These are phyloP conservation scores for Neuroscelio doddi DNA, from an alignment of 2,888 invertebrate genomes.

Conservation along the genomic window DNA sequence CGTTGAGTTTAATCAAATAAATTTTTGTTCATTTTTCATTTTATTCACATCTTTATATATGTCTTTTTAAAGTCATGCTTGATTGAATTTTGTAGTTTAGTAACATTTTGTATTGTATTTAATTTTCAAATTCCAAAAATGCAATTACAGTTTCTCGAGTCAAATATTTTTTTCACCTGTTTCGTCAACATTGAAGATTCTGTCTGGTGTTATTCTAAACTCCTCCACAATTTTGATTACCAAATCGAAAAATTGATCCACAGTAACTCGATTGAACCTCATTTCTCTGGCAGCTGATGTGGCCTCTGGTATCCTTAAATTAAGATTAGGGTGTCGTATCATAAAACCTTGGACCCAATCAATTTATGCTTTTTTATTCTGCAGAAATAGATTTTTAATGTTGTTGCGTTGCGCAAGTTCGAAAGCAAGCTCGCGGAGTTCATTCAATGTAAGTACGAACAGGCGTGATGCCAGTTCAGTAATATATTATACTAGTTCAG, in stretches of 20 bases:
- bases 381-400: slow-evolving; percentile 55
- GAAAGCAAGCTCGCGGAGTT: slow-evolving; percentile 47
- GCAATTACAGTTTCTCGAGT: too few relatives aligned
- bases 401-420: slow-evolving; percentile 47
- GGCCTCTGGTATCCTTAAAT: slow-evolving; percentile 40
- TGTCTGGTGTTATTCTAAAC: slow-evolving; percentile 1
- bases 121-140: too few relatives aligned
- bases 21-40: too few relatives aligned
- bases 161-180: slow-evolving; percentile 35
- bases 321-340: slow-evolving; percentile 54
- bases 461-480: slow-evolving; percentile 37
- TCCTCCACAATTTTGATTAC: background rate
- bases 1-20: background rate
- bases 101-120: too few relatives aligned
- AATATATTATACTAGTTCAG: slow-evolving; percentile 31
- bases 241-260: slow-evolving; percentile 11
- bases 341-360: slow-evolving; percentile 13
- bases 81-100: background rate
- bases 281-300: slow-evolving; percentile 18
- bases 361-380: slow-evolving; percentile 30
- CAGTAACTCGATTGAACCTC: slow-evolving; percentile 16
- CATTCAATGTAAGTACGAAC: slow-evolving; percentile 48
- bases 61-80: too few relatives aligned
- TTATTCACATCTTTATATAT: too few relatives aligned
- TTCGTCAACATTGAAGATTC: slow-evolving; percentile 8